Evolutionary conservation across 2,888 invertebrate genomes (phyloP).

Genomic region (Oscheius sp.): DNA sequence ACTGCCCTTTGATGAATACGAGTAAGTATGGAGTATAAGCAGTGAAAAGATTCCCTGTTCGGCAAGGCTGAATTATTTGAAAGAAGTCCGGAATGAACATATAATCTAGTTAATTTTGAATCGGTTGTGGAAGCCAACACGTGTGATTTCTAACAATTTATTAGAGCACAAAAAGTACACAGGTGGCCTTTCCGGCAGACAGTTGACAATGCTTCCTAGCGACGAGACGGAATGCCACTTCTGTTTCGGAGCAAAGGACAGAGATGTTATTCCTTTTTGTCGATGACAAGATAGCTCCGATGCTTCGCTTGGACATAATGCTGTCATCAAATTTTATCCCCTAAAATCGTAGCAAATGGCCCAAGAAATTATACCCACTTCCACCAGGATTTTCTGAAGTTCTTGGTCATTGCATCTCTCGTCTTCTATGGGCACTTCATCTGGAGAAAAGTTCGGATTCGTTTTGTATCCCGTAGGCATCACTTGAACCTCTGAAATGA

Average conservation of each 20-base stretch:
- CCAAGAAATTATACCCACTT: neutral
- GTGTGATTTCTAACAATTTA: neutral
- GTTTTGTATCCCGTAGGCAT: constrained; percentile 33
- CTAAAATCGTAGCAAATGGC: constrained; percentile 7
- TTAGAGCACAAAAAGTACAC: constrained; percentile 28
- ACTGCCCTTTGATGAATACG: too few relatives aligned
- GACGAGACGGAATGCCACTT: constrained; percentile 28
- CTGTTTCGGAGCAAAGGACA: constrained; percentile 27
- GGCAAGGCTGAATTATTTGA: too few relatives aligned
- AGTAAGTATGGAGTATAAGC: too few relatives aligned
- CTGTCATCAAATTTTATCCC: constrained; percentile 30
- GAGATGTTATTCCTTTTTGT: constrained; percentile 10
- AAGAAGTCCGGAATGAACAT: too few relatives aligned
- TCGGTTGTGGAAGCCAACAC: too few relatives aligned
- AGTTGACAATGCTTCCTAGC: constrained; percentile 34
- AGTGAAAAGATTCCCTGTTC: too few relatives aligned
- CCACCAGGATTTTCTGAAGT: constrained; percentile 25
- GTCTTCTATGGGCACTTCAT: constrained; percentile 29
- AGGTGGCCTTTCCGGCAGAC: constrained; percentile 23
- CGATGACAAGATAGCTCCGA: constrained; percentile 23
- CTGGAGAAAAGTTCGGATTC: constrained; percentile 26
- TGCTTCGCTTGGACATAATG: constrained; percentile 22
- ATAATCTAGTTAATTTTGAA: too few relatives aligned
- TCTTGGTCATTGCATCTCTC: constrained; percentile 27
- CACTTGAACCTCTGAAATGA: constrained; percentile 6